These are phyloP conservation scores for Synaphobranchus kaupii DNA, from an alignment of 2,797 vertebrate genomes.

Conservation along the genomic window DNA sequence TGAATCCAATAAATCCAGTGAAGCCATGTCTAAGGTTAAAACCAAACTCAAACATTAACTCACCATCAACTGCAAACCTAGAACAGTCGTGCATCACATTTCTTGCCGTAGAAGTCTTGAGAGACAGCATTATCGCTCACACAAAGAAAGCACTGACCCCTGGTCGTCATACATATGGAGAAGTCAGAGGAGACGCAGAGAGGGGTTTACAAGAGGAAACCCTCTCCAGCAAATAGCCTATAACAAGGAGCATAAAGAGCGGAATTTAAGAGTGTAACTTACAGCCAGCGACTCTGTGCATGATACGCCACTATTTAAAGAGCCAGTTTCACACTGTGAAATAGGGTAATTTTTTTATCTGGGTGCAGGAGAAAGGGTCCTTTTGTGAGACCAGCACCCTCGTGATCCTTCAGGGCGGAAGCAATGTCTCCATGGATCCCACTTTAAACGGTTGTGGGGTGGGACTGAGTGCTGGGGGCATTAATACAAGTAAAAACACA, in stretches of 20 bases:
- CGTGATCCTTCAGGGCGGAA: background rate
- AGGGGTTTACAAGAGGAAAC: background rate
- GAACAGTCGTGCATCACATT: too few species aligned
- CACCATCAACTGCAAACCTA: too few species aligned
- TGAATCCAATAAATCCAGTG: too few species aligned
- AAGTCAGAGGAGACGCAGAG: background rate
- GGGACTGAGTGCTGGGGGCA: background rate
- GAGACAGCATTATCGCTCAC: too few species aligned
- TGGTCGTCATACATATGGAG: background rate
- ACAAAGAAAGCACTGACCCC: background rate
- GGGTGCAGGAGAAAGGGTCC: background rate
- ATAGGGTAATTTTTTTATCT: background rate
- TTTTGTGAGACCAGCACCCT: background rate
- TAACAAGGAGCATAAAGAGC: background rate
- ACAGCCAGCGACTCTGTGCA: background rate
- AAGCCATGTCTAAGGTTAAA: too few species aligned
- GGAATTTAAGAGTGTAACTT: background rate
- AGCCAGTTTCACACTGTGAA: background rate
- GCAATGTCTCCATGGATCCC: background rate
- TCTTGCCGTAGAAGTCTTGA: too few species aligned
- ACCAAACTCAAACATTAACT: too few species aligned
- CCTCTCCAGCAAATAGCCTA: background rate
- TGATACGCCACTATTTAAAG: background rate
- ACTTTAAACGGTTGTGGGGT: background rate
- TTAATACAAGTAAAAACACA: background rate